Conservation (phyloP, 2,888 invertebrate species). For the Callyntrura sp. region DNA sequence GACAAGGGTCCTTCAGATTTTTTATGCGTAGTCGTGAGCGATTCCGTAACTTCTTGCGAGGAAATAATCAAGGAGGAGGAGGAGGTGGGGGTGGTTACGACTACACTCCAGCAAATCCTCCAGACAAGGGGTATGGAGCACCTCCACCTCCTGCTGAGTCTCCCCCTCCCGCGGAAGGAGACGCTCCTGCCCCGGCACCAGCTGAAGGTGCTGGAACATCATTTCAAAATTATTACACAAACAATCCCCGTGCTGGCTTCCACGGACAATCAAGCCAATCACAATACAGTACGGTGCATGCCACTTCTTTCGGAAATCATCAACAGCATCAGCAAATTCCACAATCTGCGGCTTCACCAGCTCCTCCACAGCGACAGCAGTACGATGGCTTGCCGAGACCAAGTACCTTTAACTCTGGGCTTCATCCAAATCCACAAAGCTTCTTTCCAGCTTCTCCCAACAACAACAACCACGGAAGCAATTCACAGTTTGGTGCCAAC, state of each 20-base stretch:
- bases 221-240: constrained; percentile 42
- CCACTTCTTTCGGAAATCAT: background rate
- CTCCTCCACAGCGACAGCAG: constrained; percentile 58
- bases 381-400: constrained; percentile 15
- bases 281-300: constrained; percentile 43
- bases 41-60: constrained; percentile 54
- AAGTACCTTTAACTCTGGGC: constrained; percentile 41
- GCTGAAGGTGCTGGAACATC: background rate
- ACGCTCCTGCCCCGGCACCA: constrained; percentile 3
- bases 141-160: constrained; percentile 8
- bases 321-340: constrained; percentile 20
- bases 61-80: constrained; percentile 21
- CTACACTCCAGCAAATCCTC: constrained; percentile 61
- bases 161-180: constrained; percentile 37
- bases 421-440: constrained; percentile 58
- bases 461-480: background rate
- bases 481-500: constrained; percentile 37
- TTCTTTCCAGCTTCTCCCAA: constrained; percentile 24
- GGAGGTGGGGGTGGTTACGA: constrained; percentile 37
- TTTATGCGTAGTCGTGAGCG: constrained; percentile 54
- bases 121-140: constrained; percentile 51
- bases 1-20: constrained; percentile 54
- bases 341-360: constrained; percentile 10
- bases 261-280: constrained; percentile 34
- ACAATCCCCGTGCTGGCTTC: constrained; percentile 1